Base-by-base conservation (phyloP, 2,797 vertebrate species). In the Cercopithecus neglectus region DNA sequence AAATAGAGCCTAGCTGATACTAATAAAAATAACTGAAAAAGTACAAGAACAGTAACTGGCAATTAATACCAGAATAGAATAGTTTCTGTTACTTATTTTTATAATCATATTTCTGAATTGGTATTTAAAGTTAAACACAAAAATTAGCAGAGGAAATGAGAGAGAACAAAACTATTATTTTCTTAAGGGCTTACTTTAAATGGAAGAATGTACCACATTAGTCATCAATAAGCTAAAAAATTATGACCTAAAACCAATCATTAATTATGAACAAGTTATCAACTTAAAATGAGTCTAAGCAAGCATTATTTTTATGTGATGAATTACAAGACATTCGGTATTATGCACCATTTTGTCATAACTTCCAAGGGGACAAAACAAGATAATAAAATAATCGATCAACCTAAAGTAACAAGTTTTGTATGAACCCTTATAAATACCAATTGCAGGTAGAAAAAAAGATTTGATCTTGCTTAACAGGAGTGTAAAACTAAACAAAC, bases 281-380 rank as follows among this genome's bases (percentile, higher is more conserved):
- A 93, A 79, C 19, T 86, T 93, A 94, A 97, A 95, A 36, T 61
- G 95, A 85, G 48, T 57, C 24, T 87, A 89, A 78, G 30, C 86
- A 95, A 91, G n/a, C 12, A 88, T 82, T 92, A 50, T 46, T 87
- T 82, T 94, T 79, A 74, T 88, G 33, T 75, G 70, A 90, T 72
- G 78, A 85, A 44, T 46, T 87, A 1, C 11, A 97, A 80, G 81
- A 59, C 26, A 95, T 57, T 83, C 82, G 89, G 33, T 88, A 78
- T 26, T 41, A 93, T 72, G 55, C 36, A 36, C 86, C n/a, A 96
- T 81, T 96, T 85, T 90, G 22, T 94, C 30, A 94, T 83, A 93
- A 57, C 46, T 44, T 96, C 55, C 26, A 72, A 83, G 44, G 95
- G 22, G 50, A 80, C 55, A 64, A 90, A 36, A 36, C 17, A 96